phyloP scores from a whole-genome alignment of 2,797 vertebrate genomes.

The Harpagifer antarcticus region DNA sequence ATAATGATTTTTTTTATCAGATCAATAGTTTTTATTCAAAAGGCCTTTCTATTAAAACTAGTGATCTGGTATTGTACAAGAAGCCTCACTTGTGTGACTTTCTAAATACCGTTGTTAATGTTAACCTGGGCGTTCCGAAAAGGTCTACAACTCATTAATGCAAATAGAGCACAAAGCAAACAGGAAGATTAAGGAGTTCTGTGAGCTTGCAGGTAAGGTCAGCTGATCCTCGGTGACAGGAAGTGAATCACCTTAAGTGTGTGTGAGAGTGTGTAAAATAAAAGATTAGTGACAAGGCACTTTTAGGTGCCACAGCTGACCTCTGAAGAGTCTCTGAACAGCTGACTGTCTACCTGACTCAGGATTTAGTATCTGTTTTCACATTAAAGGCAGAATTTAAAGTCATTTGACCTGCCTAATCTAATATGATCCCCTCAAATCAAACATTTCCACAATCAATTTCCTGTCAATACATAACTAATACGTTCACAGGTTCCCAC shows the following conservation, averaged over 20 bases:
- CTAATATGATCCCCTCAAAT: not conserved
- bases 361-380: not conserved
- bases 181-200: conserved; percentile 9
- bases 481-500: no score
- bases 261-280: conserved; percentile 4
- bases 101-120: not conserved
- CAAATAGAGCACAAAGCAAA: not conserved
- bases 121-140: not conserved
- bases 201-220: conserved; percentile 4
- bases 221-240: conserved; percentile 3
- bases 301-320: conserved; percentile 35
- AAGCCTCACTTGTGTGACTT: not conserved
- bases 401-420: not conserved
- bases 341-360: not conserved
- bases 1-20: no score
- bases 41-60: not conserved
- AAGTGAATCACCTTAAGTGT: conserved; percentile 6
- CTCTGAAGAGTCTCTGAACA: not conserved
- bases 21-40: no score
- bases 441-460: not conserved
- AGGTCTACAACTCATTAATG: not conserved
- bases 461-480: not conserved
- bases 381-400: not conserved
- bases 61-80: not conserved
- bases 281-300: conserved; percentile 45